These are phyloP conservation scores for Bryconaethiops microstoma DNA, from an alignment of 2,797 vertebrate species.

Conservation along the genomic window DNA sequence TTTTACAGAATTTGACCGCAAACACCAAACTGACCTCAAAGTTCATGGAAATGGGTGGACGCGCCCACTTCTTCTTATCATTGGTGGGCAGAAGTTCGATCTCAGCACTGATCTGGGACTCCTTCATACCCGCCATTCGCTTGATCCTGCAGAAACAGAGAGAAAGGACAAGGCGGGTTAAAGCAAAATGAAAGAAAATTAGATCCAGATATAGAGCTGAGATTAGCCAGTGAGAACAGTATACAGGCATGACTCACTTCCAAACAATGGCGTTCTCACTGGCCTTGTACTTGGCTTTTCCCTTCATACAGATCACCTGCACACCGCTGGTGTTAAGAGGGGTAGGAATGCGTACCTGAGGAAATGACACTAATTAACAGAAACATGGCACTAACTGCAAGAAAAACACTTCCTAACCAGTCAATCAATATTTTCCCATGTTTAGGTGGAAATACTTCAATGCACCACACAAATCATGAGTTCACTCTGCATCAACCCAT, in stretches of 20 bases:
- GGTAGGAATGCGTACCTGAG: constrained; percentile 86
- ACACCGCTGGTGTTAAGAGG: constrained; percentile 90
- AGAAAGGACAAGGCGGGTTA: background rate
- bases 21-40: constrained; percentile 79
- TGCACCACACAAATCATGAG: too few relatives aligned
- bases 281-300: constrained; percentile 91
- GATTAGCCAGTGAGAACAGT: background rate
- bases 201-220: too few relatives aligned
- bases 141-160: constrained; percentile 78
- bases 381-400: too few relatives aligned
- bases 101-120: constrained; percentile 89
- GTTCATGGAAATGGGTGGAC: constrained; percentile 91
- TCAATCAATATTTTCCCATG: too few relatives aligned
- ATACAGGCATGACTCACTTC: constrained; percentile 80
- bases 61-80: constrained; percentile 90
- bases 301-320: constrained; percentile 93
- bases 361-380: constrained; percentile 9
- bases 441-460: too few relatives aligned
- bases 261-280: constrained; percentile 92
- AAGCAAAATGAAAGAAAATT: background rate
- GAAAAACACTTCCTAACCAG: too few relatives aligned
- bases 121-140: constrained; percentile 91
- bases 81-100: constrained; percentile 87
- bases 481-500: too few relatives aligned
- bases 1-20: background rate